Percentiles rank a stretch among this genome's conserved stretches.
Conservation (phyloP, 2,888 invertebrate genomes). For the Callyntrura sp. region DNA sequence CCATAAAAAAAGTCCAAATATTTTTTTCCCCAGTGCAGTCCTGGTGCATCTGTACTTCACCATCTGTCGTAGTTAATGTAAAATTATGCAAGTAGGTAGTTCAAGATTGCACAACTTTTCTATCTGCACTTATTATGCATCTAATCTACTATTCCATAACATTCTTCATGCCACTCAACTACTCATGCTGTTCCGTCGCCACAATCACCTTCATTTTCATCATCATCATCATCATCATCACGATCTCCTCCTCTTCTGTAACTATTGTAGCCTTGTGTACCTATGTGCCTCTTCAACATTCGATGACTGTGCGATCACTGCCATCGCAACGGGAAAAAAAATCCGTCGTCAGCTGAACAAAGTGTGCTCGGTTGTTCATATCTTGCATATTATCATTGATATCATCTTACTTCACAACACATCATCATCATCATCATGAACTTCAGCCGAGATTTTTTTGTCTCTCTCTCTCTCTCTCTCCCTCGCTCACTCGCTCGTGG, state of each 20-base stretch:
- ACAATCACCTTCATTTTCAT: not conserved
- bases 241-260: not conserved
- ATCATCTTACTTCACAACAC: no score
- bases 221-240: not conserved
- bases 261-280: not conserved
- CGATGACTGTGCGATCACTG: no score
- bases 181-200: no score
- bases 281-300: no score
- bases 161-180: no score
- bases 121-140: no score
- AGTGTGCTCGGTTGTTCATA: not conserved
- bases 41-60: no score
- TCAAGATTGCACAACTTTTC: no score
- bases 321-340: no score
- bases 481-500: not conserved
- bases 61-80: no score
- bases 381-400: not conserved
- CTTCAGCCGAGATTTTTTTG: not conserved
- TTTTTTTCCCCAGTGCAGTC: not conserved
- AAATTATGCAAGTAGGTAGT: not conserved
- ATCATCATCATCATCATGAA: not conserved
- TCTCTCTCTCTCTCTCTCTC: not conserved
- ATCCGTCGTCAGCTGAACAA: conserved; percentile 19
- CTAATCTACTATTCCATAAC: no score
- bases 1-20: not conserved